Conservation (phyloP, 2,797 vertebrate genomes). For the Mus minutoides region DNA sequence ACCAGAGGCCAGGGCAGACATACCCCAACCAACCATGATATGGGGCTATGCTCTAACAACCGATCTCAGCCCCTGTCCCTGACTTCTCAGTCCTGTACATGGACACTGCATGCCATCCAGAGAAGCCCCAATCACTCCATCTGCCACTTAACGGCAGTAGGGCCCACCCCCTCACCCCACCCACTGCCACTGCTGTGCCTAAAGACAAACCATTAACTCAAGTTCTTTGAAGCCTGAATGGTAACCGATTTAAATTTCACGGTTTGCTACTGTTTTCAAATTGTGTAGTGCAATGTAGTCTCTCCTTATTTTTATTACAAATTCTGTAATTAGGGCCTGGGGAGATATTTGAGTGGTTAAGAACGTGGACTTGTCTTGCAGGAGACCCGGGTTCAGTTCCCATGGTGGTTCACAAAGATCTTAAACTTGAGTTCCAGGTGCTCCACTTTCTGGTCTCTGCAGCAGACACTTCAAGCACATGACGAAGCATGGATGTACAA, state of each 20-base stretch:
- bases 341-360: background rate
- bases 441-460: background rate
- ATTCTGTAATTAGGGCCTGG: background rate
- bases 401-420: background rate
- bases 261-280: no score
- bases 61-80: no score
- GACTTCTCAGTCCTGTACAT: background rate
- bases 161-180: rapidly evolving
- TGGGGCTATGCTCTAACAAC: background rate
- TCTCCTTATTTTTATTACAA: background rate
- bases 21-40: background rate
- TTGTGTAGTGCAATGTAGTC: no score
- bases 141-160: background rate
- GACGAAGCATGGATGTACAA: background rate
- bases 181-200: background rate
- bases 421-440: background rate
- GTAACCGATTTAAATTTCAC: no score
- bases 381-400: background rate
- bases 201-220: background rate
- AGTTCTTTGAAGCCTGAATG: no score
- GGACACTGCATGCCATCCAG: background rate
- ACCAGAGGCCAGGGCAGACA: background rate
- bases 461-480: background rate
- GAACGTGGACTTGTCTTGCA: no score
- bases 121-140: rapidly evolving